Conservation (phyloP, 2,888 invertebrate genomes). For the Pseudoips prasinana region DNA sequence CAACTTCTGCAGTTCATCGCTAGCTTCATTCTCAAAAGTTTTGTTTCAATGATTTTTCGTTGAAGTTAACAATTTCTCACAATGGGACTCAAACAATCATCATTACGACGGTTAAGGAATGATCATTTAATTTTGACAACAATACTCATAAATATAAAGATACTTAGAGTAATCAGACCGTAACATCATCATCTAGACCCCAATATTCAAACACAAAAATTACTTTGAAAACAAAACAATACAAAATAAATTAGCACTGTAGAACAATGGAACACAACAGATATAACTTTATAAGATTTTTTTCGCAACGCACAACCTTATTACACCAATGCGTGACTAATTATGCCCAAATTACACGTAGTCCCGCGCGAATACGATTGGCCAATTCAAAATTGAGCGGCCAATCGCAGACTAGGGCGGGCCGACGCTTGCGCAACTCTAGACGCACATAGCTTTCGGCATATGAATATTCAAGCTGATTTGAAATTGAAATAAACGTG, state of each 20-base stretch:
- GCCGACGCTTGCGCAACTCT: slow-evolving; percentile 68
- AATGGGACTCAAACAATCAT: too few species aligned
- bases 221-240: slow-evolving; percentile 5
- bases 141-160: too few species aligned
- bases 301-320: slow-evolving; percentile 39
- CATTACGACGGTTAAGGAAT: too few species aligned
- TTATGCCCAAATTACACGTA: slow-evolving; percentile 77
- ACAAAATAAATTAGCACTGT: slow-evolving; percentile 11
- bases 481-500: slow-evolving; percentile 34
- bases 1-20: too few species aligned
- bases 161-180: too few species aligned
- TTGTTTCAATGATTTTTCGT: too few species aligned
- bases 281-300: slow-evolving; percentile 20
- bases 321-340: slow-evolving; percentile 72
- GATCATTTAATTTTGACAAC: too few species aligned
- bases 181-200: too few species aligned
- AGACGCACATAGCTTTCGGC: slow-evolving; percentile 43
- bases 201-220: too few species aligned
- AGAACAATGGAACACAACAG: slow-evolving; percentile 33
- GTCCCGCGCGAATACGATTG: slow-evolving; percentile 58
- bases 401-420: slow-evolving; percentile 73
- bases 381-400: slow-evolving; percentile 58
- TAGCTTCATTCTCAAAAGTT: too few species aligned
- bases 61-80: too few species aligned
- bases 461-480: slow-evolving; percentile 66